Evolutionary conservation across 1,140 invertebrate species (phyloP), one percentile per base, ranked within the genome.

Genomic region (Spodoptera litura): DNA sequence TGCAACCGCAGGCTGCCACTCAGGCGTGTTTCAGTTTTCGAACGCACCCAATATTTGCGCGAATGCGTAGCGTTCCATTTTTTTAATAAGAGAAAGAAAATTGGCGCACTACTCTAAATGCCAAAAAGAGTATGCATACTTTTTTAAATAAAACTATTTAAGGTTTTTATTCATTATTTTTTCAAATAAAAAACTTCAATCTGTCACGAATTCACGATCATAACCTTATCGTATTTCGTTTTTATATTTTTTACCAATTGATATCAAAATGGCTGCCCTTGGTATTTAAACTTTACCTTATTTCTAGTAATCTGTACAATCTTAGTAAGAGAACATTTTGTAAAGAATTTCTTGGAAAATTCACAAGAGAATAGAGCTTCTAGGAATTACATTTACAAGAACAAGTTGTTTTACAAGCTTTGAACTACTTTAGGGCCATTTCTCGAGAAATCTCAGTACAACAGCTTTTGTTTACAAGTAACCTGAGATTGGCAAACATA

Each of bases 11-110:
- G 55, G 20, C 55, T 52, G 38, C 71, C 55, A 49, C 71, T 73
- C 71, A 73, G 56, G 27, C 53, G 31, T n/a, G 15, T 61, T 73
- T 61, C 56, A 49, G 55, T 73, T 73, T 49, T 27, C 71, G 71
- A 61, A 73, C 71, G 38, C 35, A 73, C 10, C 71, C n/a, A 51
- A 59, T 71, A 31, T 31, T 55, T 68, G 13, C 51, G 1, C 1
- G 38, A 64, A 25, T 61, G 71, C 55, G 56, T 73, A 51, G 71
- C 59, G 35, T 59, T 49, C 5, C 11, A 27, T 44, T 25, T 27
- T 73, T 73, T 13, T 10, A 73, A 58, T 27, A 20, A 59, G 56
- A 6, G 4, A 4, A 20, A 44, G 38, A 15, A 49, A 64, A 64
- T 20, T 20, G n/a, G 38, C 38, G 3, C 20, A 10, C 9, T n/a